phyloP scores from a whole-genome alignment of 2,888 invertebrate genomes.

The Drosophila fulvimacula region DNA sequence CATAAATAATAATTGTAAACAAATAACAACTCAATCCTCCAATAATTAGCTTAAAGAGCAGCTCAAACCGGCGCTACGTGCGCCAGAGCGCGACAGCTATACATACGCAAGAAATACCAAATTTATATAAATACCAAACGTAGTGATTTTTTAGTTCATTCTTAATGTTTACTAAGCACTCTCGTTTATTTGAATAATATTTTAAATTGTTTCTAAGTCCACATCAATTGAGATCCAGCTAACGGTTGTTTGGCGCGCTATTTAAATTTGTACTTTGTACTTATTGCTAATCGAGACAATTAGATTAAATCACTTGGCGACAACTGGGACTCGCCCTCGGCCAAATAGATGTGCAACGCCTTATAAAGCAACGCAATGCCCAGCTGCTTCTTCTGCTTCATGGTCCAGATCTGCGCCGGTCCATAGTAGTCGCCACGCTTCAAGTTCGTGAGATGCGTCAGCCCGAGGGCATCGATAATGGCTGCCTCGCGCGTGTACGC shows the following conservation, averaged over 20 bases:
- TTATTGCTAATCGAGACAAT: slow-evolving; percentile 20
- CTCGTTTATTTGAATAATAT: slow-evolving; percentile 6
- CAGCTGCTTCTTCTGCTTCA: slow-evolving; percentile 89
- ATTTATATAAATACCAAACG: slow-evolving; percentile 2
- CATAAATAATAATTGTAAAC: not conserved
- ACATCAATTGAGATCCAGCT: slow-evolving; percentile 55
- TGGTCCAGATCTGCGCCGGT: slow-evolving; percentile 89
- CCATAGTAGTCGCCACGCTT: slow-evolving; percentile 94
- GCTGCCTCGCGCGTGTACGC: slow-evolving; percentile 97
- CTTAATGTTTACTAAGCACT: slow-evolving; percentile 8
- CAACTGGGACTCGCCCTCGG: slow-evolving; percentile 95
- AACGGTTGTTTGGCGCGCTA: slow-evolving; percentile 39
- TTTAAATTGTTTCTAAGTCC: not conserved
- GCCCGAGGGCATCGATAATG: slow-evolving; percentile 95
- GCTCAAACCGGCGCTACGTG: not conserved
- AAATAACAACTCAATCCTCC: not conserved
- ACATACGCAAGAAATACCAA: slow-evolving; percentile 12
- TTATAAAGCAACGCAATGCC: slow-evolving; percentile 93
- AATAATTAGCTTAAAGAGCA: slow-evolving; percentile 13
- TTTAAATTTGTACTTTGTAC: slow-evolving; percentile 64
- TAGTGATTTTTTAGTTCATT: slow-evolving; percentile 34
- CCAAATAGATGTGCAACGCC: slow-evolving; percentile 92
- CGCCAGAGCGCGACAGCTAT: slow-evolving; percentile 32
- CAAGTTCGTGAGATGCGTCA: slow-evolving; percentile 91
- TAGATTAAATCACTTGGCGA: slow-evolving; percentile 89